Base-by-base conservation (phyloP, 2,888 invertebrate genomes). In the Hecatera dysodea region DNA sequence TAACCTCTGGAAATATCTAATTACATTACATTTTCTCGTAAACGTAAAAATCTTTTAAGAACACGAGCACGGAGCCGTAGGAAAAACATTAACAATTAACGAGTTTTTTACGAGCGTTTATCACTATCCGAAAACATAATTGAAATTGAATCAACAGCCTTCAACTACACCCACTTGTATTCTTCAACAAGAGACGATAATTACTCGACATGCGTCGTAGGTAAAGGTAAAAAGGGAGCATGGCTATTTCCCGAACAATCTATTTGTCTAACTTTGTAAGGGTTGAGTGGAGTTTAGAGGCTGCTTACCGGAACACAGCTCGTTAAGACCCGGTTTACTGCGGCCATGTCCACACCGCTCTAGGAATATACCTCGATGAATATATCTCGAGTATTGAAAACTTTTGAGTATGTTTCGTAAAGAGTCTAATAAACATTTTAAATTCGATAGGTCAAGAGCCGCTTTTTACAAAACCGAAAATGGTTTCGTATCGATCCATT, bases 241-340 rank as follows among this genome's bases (percentile, higher is more conserved):
- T 48, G 69, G 81, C 81, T 85, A 82, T 87, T 88, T 88, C 84
- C 85, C 83, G 73, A 78, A 82, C 87, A 88, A 90, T 90, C 84
- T 89, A 90, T 92, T 92, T 91, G 88, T 88, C 86, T 82, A 88
- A 89, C 85, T 89, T 90, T 86, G 86, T 87, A 82, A 83, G 82
- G 80, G 84, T 77, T 73, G 79, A 69, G 63, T 71, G 81, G 82
- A 83, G 87, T 88, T 89, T 87, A 87, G 85, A 83, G 76, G 75
- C 82, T 86, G 86, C 87, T 89, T 84, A 86, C 85, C 67, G 84
- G 81, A 87, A 88, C 87, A 87, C 75, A 82, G 85, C 88, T 90
- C 88, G 90, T 91, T 90, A 90, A 86, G 85, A 83, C 82, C 59
- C 79, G 78, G 86, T 88, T 90, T 88, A 87, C 86, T 83, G 75